Base-by-base conservation (phyloP, 2,113 vertebrate genomes). In the Myiozetetes cayanensis region DNA sequence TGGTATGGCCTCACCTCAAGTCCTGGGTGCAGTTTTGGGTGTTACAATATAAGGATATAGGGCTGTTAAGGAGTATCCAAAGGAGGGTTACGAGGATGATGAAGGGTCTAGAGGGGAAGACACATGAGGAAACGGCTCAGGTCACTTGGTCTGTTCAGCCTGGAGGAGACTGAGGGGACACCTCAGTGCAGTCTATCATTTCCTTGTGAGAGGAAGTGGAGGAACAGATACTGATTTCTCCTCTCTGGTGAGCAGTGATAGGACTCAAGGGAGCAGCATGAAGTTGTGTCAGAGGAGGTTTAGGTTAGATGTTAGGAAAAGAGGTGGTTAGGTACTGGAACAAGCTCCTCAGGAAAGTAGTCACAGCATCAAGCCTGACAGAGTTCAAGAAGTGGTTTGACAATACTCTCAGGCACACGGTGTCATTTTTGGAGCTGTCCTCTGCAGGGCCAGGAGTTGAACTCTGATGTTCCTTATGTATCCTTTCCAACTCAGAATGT, bases 1-100 rank as follows among this genome's bases (percentile, higher is more conserved):
- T 68, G 46, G 24, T 16, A 12, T 0, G 0, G 22, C 22, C 37
- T 65, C 68, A 46, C 4, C 28, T 28, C 0, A 0, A 14, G 21
- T 10, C 21, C 14, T 59, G 15, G 22, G 14, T 11, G 3, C 23
- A 53, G n/a, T 14, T 44, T 2, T 39, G 33, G 24, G 13, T 2
- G 6, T 7, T n/a, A 75, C 20, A 18, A 27, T 22, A 15, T 35
- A 14, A 47, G 33, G 46, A 8, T 3, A 3, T 27, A 22, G 52
- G 75, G n/a, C 10, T 68, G 4, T 15, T 31, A 31, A 5, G 30
- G 14, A 61, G 20, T n/a, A 21, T 35, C 13, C 11, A 68, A 61
- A 68, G 17, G n/a, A 75, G 24, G 7, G 16, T 4, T 31, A 41
- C 0, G 0, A 68, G 24, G 30, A 18, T 31, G 39, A 6, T n/a